Conservation (phyloP, 2,113 vertebrate genomes). For the Pteropus alecto region DNA sequence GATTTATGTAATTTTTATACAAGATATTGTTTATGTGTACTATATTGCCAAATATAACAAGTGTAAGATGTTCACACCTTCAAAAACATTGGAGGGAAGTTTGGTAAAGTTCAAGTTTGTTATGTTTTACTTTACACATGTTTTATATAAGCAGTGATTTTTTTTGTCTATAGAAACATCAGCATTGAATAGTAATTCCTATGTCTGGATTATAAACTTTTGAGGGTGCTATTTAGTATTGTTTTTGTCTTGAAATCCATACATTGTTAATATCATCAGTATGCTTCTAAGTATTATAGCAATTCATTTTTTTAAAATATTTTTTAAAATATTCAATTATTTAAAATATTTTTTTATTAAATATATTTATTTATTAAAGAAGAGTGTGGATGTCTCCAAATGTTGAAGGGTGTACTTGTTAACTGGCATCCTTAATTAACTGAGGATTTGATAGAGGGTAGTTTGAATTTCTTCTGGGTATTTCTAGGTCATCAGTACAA, state of each 20-base stretch:
- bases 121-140: not conserved
- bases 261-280: not conserved
- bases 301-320: slow-evolving; percentile 2
- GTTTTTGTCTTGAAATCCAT: slow-evolving; percentile 12
- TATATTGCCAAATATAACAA: not conserved
- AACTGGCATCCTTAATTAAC: not conserved
- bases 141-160: not conserved
- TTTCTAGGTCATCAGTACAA: not conserved
- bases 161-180: not conserved
- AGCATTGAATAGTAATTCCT: not conserved
- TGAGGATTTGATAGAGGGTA: not conserved
- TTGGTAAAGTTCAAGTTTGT: not conserved
- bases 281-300: not conserved
- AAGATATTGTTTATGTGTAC: not conserved
- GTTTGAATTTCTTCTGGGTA: slow-evolving; percentile 7
- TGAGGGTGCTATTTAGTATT: not conserved
- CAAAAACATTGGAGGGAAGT: not conserved
- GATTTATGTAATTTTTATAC: slow-evolving; percentile 1
- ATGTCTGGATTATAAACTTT: not conserved
- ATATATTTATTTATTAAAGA: not conserved
- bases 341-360: too few relatives aligned
- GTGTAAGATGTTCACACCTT: not conserved
- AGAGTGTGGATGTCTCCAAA: not conserved
- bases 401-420: not conserved
- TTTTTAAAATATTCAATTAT: too few relatives aligned